phyloP scores from a whole-genome alignment of 2,888 invertebrate species.

The Tachina grossa region DNA sequence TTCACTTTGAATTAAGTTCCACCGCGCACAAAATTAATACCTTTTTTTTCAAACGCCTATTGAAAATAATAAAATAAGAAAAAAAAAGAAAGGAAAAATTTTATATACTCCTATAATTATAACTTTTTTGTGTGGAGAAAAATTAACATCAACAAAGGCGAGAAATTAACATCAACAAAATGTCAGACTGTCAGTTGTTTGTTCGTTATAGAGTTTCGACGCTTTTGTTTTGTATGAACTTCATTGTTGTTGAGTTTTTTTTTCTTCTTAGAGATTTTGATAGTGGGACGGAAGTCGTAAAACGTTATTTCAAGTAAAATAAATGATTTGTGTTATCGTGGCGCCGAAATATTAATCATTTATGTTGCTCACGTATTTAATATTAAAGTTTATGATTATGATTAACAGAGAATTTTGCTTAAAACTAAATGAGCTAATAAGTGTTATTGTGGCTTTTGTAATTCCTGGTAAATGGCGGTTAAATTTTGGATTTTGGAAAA shows the following conservation, averaged over 20 bases:
- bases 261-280: conserved; percentile 2
- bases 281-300: conserved; percentile 64
- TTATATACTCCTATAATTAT: conserved; percentile 45
- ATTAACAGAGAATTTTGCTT: conserved; percentile 30
- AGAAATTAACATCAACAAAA: conserved; percentile 74
- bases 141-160: conserved; percentile 55
- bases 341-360: conserved; percentile 77
- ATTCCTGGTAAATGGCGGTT: neutral
- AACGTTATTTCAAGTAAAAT: conserved; percentile 58
- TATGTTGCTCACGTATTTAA: conserved; percentile 74
- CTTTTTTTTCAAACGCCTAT: conserved; percentile 38
- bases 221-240: conserved; percentile 17
- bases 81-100: neutral
- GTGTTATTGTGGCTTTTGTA: neutral
- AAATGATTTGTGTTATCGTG: conserved; percentile 75
- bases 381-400: conserved; percentile 30
- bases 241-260: conserved; percentile 23
- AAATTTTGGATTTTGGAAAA: neutral
- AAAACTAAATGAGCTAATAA: conserved; percentile 5
- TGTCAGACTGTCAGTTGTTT: conserved; percentile 71
- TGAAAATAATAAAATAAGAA: neutral
- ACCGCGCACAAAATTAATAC: conserved; percentile 28
- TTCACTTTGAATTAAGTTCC: conserved; percentile 29
- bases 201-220: conserved; percentile 41
- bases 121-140: conserved; percentile 59